phyloP scores from a whole-genome alignment of 2,113 vertebrate genomes.

The Sebastes schlegelii region DNA sequence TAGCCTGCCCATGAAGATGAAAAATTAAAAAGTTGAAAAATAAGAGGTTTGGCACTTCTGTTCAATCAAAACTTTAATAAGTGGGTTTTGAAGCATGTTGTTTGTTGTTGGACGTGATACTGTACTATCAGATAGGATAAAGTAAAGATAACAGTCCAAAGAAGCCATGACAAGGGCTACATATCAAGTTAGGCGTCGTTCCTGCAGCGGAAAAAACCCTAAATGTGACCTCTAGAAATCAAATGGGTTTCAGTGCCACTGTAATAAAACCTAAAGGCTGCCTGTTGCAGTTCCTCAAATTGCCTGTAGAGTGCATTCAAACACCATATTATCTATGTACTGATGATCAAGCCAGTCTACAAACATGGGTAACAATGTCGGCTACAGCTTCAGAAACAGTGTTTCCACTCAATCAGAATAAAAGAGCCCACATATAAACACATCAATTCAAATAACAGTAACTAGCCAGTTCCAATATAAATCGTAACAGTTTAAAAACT shows the following conservation, averaged over 20 bases:
- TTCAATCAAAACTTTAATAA: background rate
- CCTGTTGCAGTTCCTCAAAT: conserved; percentile 2
- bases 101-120: background rate
- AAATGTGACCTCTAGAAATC: background rate
- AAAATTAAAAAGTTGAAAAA: background rate
- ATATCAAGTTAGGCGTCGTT: background rate
- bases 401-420: background rate
- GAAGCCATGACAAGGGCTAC: background rate
- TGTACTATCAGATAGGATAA: background rate
- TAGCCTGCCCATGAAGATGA: background rate
- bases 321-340: background rate
- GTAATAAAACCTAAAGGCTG: background rate
- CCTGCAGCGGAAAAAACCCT: background rate
- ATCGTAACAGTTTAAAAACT: background rate
- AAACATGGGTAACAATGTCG: background rate
- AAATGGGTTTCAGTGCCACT: background rate
- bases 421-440: background rate
- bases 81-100: background rate
- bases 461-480: background rate
- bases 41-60: background rate
- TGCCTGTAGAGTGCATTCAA: conserved; percentile 44
- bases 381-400: background rate
- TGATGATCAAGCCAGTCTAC: background rate
- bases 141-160: background rate
- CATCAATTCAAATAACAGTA: background rate